Conservation (phyloP, 2,888 invertebrate genomes). For the Synanthedon andrenaeformis region DNA sequence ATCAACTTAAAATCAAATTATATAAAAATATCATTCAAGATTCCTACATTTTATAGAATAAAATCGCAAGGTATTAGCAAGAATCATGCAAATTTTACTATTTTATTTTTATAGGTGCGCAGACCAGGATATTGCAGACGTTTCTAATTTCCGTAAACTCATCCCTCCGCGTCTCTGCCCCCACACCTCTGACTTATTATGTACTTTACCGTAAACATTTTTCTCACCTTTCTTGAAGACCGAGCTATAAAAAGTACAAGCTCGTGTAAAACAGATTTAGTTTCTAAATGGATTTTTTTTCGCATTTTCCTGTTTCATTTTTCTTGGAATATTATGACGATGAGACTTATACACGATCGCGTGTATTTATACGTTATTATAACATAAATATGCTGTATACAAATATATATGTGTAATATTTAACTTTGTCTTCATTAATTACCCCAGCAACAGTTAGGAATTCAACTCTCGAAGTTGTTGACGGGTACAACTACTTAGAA, state of each 20-base stretch:
- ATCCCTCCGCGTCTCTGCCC: slow-evolving; percentile 7
- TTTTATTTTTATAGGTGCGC: slow-evolving; percentile 36
- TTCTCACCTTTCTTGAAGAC: slow-evolving; percentile 7
- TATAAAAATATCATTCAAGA: no score
- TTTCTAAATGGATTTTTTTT: not conserved
- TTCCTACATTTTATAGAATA: no score
- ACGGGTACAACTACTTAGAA: no score
- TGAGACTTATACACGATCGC: no score
- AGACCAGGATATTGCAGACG: slow-evolving; percentile 39
- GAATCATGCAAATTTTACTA: slow-evolving; percentile 21
- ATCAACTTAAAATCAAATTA: no score
- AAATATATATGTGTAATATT: no score
- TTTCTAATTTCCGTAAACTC: slow-evolving; percentile 40
- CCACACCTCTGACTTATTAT: slow-evolving; percentile 27
- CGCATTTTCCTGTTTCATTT: not conserved
- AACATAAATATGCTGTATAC: not conserved
- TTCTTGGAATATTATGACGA: not conserved
- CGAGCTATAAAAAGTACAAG: not conserved
- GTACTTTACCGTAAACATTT: slow-evolving; percentile 34
- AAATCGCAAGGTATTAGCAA: no score
- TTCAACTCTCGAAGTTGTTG: no score
- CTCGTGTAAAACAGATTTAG: not conserved
- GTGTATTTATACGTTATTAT: not conserved
- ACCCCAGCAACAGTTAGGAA: no score
- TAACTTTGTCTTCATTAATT: no score